These are phyloP conservation scores for Tetrapedia diversipes DNA, from an alignment of 2,888 invertebrate genomes.

Conservation along the genomic window DNA sequence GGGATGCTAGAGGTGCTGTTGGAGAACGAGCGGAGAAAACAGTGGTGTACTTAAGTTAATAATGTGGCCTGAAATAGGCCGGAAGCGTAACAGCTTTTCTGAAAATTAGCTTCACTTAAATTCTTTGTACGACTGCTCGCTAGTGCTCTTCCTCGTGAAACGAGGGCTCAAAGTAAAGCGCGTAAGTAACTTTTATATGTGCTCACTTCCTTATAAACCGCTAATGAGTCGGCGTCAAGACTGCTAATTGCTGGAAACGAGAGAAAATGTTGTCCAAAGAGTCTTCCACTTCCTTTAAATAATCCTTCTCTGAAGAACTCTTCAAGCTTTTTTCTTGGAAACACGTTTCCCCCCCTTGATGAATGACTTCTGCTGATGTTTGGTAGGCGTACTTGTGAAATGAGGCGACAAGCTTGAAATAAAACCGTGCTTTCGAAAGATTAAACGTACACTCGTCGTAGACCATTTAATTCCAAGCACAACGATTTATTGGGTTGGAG, in stretches of 20 bases:
- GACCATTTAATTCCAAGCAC: no score
- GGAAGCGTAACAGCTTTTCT: conserved; percentile 57
- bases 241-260: conserved; percentile 62
- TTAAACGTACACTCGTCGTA: no score
- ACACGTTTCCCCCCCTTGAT: not conserved
- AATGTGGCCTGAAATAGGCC: conserved; percentile 53
- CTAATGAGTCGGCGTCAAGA: conserved; percentile 65
- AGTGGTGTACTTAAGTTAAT: conserved; percentile 50
- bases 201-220: conserved; percentile 63
- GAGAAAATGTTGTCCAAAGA: conserved; percentile 43
- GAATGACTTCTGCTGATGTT: not conserved
- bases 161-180: conserved; percentile 46
- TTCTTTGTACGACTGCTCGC: conserved; percentile 55
- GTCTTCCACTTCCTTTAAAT: conserved; percentile 17
- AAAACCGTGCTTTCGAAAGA: no score
- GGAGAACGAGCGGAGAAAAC: conserved; percentile 24
- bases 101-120: conserved; percentile 72
- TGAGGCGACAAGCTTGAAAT: not conserved
- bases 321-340: not conserved
- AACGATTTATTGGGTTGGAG: no score
- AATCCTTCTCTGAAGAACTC: conserved; percentile 8
- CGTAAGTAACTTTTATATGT: conserved; percentile 63
- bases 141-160: conserved; percentile 35
- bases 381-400: not conserved
- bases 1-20: not conserved